phyloP scores from a whole-genome alignment of 2,888 invertebrate species.

The Papilio demoleus region DNA sequence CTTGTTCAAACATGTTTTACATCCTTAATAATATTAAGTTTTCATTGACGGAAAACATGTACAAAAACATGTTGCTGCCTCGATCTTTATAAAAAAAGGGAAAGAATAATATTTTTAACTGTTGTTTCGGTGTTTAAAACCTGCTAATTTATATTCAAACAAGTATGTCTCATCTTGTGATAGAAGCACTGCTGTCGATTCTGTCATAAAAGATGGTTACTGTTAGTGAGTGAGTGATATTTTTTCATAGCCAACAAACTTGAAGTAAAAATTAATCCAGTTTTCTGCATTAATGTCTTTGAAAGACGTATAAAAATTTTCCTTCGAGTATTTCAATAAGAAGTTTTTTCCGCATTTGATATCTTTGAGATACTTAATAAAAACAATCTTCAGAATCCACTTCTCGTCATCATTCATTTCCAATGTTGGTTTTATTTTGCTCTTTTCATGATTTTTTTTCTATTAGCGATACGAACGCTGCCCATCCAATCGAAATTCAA shows the following conservation, averaged over 20 bases:
- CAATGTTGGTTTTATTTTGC: constrained; percentile 35
- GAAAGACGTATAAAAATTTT: neutral
- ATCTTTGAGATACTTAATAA: constrained; percentile 28
- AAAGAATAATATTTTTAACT: neutral
- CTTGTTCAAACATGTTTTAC: constrained; percentile 5
- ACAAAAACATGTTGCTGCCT: neutral
- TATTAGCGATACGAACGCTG: constrained; percentile 37
- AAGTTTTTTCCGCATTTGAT: constrained; percentile 9
- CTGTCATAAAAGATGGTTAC: no score
- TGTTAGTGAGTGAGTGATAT: no score
- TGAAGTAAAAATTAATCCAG: neutral
- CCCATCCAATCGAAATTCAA: constrained; percentile 36
- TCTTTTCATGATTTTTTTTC: constrained; percentile 28
- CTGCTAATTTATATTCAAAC: no score
- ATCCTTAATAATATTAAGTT: neutral
- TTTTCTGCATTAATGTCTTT: neutral
- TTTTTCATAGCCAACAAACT: no score
- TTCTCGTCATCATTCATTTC: constrained; percentile 31
- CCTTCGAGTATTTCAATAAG: neutral
- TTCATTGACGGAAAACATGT: neutral
- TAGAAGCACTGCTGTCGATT: no score
- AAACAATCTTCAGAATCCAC: constrained; percentile 32
- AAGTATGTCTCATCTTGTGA: no score
- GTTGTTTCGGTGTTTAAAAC: no score
- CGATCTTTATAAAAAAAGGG: neutral